These are phyloP conservation scores for Microcebus ravelobensis DNA, from an alignment of 2,113 vertebrate species.

Conservation along the genomic window DNA sequence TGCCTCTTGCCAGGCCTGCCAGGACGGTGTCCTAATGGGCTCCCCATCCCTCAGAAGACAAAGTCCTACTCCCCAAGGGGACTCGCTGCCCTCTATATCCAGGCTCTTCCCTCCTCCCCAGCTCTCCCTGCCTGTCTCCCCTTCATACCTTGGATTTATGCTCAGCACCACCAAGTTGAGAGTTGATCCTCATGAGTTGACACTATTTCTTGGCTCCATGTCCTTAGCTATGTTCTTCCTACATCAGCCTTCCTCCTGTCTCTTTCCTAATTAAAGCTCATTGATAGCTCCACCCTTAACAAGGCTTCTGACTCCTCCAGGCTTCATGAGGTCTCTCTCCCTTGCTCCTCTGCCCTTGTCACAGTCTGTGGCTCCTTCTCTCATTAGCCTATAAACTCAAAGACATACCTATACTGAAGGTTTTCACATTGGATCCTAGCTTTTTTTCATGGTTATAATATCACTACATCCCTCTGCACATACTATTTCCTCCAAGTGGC, in stretches of 20 bases:
- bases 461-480: not conserved
- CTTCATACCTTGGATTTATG: not conserved
- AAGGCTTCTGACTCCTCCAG: not conserved
- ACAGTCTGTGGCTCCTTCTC: not conserved
- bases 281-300: not conserved
- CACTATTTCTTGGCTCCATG: not conserved
- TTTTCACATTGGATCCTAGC: not conserved
- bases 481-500: not conserved
- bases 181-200: not conserved
- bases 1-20: not conserved
- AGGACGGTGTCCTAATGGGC: not conserved
- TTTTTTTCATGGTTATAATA: not conserved
- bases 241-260: not conserved
- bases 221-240: not conserved
- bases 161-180: not conserved
- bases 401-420: not conserved
- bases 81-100: not conserved
- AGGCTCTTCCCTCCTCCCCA: not conserved
- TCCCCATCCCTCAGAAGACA: not conserved
- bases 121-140: not conserved
- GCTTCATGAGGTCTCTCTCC: not conserved
- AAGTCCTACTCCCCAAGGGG: not conserved
- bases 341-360: not conserved
- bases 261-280: not conserved
- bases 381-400: not conserved